phyloP scores from a whole-genome alignment of 2,113 vertebrate genomes.

The Monarcha castaneiventris region DNA sequence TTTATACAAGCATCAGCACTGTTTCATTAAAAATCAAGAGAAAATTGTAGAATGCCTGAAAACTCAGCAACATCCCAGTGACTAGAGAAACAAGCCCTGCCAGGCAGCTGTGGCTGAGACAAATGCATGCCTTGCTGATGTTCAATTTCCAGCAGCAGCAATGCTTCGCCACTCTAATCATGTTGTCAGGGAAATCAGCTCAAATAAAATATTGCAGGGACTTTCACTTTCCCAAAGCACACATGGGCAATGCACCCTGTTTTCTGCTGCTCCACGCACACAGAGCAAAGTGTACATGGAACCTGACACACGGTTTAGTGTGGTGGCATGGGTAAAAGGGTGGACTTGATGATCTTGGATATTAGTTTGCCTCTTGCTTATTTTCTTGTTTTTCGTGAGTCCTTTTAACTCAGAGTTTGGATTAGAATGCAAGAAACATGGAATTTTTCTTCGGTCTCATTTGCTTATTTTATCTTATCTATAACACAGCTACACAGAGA shows the following conservation, averaged over 20 bases:
- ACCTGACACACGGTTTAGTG: neutral
- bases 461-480: too few species aligned
- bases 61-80: neutral
- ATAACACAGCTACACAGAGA: too few species aligned
- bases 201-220: neutral
- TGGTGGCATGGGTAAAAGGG: neutral
- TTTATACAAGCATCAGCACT: neutral
- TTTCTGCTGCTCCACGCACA: neutral
- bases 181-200: neutral
- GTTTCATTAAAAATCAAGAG: slow-evolving; percentile 30
- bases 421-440: too few species aligned
- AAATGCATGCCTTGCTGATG: neutral
- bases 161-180: neutral
- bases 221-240: neutral
- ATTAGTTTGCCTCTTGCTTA: too few species aligned
- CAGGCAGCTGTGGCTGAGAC: neutral
- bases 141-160: neutral
- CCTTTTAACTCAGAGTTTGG: too few species aligned
- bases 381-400: too few species aligned
- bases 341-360: neutral
- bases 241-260: rapidly evolving
- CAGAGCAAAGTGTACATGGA: neutral
- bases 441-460: too few species aligned
- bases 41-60: neutral
- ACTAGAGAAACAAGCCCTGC: neutral